phyloP scores from a whole-genome alignment of 2,797 vertebrate genomes.

The Ptychadena robeensis region DNA sequence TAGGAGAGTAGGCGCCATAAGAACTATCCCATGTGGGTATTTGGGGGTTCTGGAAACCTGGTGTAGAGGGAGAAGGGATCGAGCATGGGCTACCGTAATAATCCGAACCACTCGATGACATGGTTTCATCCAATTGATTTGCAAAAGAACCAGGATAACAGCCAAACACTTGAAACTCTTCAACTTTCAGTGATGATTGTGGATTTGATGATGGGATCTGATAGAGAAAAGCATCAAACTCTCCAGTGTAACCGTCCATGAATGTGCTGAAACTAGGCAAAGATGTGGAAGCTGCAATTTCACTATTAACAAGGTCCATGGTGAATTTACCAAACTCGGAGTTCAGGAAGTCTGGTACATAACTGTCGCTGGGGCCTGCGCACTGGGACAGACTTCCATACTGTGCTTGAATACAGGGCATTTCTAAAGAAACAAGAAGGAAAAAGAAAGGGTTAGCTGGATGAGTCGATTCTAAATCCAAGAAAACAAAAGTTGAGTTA shows the following conservation, averaged over 20 bases:
- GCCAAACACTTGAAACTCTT: conserved; percentile 90
- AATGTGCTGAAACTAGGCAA: conserved; percentile 89
- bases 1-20: conserved; percentile 84
- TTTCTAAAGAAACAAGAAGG: conserved; percentile 74
- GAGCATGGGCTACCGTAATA: conserved; percentile 90
- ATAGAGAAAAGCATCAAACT: conserved; percentile 90
- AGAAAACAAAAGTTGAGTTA: not conserved
- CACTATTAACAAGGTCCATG: conserved; percentile 79
- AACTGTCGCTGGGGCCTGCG: conserved; percentile 78
- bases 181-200: conserved; percentile 81
- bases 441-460: not conserved
- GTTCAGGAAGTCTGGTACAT: conserved; percentile 80
- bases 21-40: conserved; percentile 84
- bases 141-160: conserved; percentile 87
- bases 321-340: conserved; percentile 82
- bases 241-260: conserved; percentile 81
- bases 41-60: conserved; percentile 83
- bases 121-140: conserved; percentile 82
- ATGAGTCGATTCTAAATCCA: not conserved
- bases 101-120: conserved; percentile 87
- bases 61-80: conserved; percentile 83
- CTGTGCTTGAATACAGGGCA: conserved; percentile 95
- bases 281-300: conserved; percentile 72
- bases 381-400: conserved; percentile 79
- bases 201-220: conserved; percentile 79